Percentiles rank a stretch among this genome's conserved stretches.
These are phyloP conservation scores for Synanthedon andrenaeformis DNA, from an alignment of 2,888 invertebrate species.

Conservation along the genomic window DNA sequence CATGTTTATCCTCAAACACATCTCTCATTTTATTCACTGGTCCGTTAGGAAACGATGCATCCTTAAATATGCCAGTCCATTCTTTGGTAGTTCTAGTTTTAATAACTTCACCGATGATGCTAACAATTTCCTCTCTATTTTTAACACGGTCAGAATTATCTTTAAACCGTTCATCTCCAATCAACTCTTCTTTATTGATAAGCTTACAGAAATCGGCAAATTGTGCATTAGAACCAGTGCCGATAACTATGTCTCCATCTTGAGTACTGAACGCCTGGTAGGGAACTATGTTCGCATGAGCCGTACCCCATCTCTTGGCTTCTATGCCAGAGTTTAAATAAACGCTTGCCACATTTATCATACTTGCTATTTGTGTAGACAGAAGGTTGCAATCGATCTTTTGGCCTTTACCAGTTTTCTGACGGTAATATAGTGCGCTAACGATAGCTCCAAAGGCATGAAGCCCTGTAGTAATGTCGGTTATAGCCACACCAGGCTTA, in stretches of 20 bases:
- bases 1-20: conserved; percentile 90
- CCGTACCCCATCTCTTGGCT: conserved; percentile 88
- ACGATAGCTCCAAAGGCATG: conserved; percentile 96
- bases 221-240: conserved; percentile 87
- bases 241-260: conserved; percentile 87
- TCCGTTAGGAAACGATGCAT: conserved; percentile 86
- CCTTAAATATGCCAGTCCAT: conserved; percentile 80
- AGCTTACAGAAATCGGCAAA: conserved; percentile 79
- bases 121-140: conserved; percentile 78
- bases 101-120: conserved; percentile 70
- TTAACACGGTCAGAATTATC: conserved; percentile 82
- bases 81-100: conserved; percentile 76
- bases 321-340: conserved; percentile 88
- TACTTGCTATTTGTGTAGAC: conserved; percentile 88
- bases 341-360: conserved; percentile 91
- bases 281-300: conserved; percentile 94
- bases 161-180: conserved; percentile 72
- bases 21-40: conserved; percentile 89
- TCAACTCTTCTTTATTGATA: conserved; percentile 73
- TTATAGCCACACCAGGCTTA: conserved; percentile 93
- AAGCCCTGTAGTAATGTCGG: conserved; percentile 92
- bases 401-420: conserved; percentile 85
- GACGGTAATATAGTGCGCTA: conserved; percentile 85
- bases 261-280: conserved; percentile 90
- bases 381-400: conserved; percentile 95